phyloP scores from a whole-genome alignment of 2,797 vertebrate genomes.

The Zonotrichia albicollis region DNA sequence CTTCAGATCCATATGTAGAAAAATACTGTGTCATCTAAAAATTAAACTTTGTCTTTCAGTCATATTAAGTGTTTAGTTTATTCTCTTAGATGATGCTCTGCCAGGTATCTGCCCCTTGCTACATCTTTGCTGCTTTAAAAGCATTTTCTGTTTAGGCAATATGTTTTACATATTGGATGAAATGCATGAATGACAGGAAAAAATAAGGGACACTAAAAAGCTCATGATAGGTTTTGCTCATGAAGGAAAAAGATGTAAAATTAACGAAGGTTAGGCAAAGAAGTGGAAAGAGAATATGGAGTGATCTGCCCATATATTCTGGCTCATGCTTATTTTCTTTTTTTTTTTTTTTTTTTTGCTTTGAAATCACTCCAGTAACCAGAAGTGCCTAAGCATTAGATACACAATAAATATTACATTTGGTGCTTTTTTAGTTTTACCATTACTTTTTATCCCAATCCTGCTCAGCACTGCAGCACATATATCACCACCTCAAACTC shows the following conservation, averaged over 20 bases:
- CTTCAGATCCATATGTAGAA: background rate
- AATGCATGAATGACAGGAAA: background rate
- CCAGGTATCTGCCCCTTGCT: background rate
- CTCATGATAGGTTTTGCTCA: background rate
- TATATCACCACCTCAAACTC: background rate
- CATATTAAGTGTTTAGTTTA: background rate
- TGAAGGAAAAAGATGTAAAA: conserved; percentile 11
- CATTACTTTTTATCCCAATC: background rate
- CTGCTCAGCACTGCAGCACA: background rate
- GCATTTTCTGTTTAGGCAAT: background rate
- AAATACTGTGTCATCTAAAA: background rate
- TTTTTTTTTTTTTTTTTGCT: background rate
- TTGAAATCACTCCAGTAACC: background rate
- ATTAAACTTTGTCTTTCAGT: background rate
- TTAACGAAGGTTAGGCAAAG: background rate
- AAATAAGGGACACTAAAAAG: background rate
- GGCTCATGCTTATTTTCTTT: background rate
- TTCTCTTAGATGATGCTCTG: background rate
- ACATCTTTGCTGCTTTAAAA: background rate
- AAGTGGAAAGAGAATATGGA: background rate
- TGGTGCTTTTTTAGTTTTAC: background rate
- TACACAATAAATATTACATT: background rate
- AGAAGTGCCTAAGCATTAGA: background rate
- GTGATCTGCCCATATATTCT: background rate
- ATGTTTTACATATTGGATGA: background rate